These are phyloP conservation scores for Enteromius unitaeniatus DNA, from an alignment of 2,797 vertebrate species.

Conservation along the genomic window DNA sequence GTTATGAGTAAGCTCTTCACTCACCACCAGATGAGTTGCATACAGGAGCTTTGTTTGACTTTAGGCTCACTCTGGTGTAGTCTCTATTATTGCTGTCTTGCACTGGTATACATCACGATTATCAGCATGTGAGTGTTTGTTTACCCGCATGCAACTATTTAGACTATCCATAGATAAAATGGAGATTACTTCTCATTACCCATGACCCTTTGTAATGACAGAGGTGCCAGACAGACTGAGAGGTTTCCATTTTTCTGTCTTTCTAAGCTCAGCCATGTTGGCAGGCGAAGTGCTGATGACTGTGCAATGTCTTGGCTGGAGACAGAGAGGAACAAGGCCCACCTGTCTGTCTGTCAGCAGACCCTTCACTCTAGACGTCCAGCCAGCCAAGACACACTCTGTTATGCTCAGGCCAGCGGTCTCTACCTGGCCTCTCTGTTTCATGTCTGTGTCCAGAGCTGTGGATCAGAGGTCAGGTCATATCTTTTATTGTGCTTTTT, in stretches of 20 bases:
- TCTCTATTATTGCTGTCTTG: constrained; percentile 40
- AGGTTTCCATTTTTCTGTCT: constrained; percentile 36
- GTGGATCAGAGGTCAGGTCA: neutral
- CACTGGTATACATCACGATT: constrained; percentile 8
- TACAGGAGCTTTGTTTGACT: constrained; percentile 31
- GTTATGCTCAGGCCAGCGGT: neutral
- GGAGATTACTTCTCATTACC: constrained; percentile 34
- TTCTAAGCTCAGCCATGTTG: constrained; percentile 41
- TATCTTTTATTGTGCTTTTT: neutral
- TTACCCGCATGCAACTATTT: neutral
- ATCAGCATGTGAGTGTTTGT: constrained; percentile 5
- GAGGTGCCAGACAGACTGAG: constrained; percentile 43
- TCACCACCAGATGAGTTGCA: constrained; percentile 43
- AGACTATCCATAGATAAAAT: constrained; percentile 23
- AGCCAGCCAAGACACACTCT: constrained; percentile 33
- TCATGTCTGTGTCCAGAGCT: constrained; percentile 8
- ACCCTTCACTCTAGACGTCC: constrained; percentile 28
- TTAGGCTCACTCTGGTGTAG: constrained; percentile 6
- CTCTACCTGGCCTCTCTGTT: neutral
- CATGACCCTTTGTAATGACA: constrained; percentile 27
- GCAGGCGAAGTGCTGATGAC: constrained; percentile 53
- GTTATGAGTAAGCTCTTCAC: constrained; percentile 15
- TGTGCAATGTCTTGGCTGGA: constrained; percentile 53
- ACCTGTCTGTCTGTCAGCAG: constrained; percentile 54
- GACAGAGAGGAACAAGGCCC: constrained; percentile 40